phyloP scores from a whole-genome alignment of 2,113 vertebrate genomes.

The Amia ocellicauda region DNA sequence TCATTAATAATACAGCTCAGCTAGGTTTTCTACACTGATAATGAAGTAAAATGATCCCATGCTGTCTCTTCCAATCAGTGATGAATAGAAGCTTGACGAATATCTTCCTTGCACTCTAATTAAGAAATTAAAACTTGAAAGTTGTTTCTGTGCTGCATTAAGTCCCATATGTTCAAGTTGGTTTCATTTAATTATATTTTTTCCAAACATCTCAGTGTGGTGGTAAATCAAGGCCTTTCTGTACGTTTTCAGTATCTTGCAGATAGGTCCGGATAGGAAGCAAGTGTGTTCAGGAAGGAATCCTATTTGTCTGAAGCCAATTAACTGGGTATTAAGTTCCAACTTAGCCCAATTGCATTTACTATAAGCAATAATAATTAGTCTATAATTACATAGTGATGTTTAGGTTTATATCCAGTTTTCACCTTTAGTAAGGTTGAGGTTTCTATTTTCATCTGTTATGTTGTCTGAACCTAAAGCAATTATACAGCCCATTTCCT shows the following conservation, averaged over 20 bases:
- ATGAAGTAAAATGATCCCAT: slow-evolving; percentile 39
- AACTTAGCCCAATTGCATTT: too few species aligned
- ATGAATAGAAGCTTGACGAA: slow-evolving; percentile 31
- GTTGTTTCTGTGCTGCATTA: slow-evolving; percentile 15
- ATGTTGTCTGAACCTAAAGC: slow-evolving; percentile 30
- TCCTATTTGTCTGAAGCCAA: too few species aligned
- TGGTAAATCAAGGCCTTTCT: too few species aligned
- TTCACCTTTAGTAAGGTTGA: slow-evolving; percentile 34
- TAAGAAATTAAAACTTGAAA: slow-evolving; percentile 27
- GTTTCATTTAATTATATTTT: not conserved
- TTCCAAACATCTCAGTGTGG: too few species aligned
- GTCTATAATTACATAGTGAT: too few species aligned
- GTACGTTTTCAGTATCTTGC: too few species aligned
- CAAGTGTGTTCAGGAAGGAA: too few species aligned
- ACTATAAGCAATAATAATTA: too few species aligned
- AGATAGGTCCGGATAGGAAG: too few species aligned
- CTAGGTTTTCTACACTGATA: slow-evolving; percentile 13
- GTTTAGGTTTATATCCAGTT: slow-evolving; percentile 41
- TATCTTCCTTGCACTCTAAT: slow-evolving; percentile 20
- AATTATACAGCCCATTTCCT: slow-evolving; percentile 31
- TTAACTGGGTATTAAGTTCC: too few species aligned
- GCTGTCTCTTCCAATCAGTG: slow-evolving; percentile 31
- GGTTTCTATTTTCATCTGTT: slow-evolving; percentile 5
- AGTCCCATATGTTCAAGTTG: slow-evolving; percentile 6
- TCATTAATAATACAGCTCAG: slow-evolving; percentile 26